phyloP scores from a whole-genome alignment of 2,113 vertebrate genomes.

The Tenrec ecaudatus region DNA sequence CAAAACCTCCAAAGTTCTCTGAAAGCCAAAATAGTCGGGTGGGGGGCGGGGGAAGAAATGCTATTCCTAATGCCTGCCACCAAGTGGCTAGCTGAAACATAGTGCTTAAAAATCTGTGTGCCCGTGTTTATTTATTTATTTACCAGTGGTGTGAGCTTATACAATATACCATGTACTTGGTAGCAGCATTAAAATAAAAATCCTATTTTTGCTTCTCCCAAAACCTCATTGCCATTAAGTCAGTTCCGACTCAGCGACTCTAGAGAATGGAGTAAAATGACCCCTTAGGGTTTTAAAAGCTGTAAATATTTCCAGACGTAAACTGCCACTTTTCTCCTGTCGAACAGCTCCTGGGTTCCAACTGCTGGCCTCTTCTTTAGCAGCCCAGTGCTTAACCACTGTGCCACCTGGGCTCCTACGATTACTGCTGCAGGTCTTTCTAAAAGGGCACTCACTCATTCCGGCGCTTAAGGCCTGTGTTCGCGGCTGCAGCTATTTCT shows the following conservation, averaged over 20 bases:
- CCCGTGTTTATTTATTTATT: not conserved
- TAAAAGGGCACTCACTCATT: not conserved
- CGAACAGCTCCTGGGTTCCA: not conserved
- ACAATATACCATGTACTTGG: constrained; percentile 2
- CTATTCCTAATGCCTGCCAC: constrained; percentile 43
- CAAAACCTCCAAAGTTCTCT: constrained; percentile 23
- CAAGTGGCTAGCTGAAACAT: constrained; percentile 49
- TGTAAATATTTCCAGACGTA: not conserved
- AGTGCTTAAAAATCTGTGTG: not conserved
- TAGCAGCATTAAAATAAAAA: constrained; percentile 48
- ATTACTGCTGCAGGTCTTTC: constrained; percentile 49
- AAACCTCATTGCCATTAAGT: not conserved
- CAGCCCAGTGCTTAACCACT: not conserved
- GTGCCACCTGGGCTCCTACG: not conserved
- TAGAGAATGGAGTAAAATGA: not conserved
- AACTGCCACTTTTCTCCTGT: not conserved
- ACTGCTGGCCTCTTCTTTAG: not conserved
- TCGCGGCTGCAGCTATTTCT: not conserved
- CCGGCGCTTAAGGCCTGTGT: not conserved
- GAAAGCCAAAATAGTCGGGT: constrained; percentile 13
- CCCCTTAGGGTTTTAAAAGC: not conserved
- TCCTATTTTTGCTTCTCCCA: not conserved
- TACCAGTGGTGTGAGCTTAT: not conserved
- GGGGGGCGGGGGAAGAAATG: not conserved
- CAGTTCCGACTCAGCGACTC: not conserved